These are phyloP conservation scores for Alligator sinensis DNA, from an alignment of 2,113 vertebrate species.

Conservation along the genomic window DNA sequence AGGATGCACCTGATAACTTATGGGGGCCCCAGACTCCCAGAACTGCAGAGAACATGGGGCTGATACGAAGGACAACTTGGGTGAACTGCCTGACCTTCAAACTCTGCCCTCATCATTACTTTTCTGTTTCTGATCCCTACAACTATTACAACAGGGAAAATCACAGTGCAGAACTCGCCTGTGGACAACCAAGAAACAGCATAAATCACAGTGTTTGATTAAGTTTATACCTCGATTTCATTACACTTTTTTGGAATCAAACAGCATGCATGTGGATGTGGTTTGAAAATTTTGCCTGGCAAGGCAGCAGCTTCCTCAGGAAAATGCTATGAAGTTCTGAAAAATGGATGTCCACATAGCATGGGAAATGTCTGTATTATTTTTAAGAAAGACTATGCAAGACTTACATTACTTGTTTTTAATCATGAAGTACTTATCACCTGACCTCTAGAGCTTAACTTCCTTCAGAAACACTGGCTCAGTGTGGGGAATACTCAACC, in stretches of 20 bases:
- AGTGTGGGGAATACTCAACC: no score
- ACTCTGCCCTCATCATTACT: not conserved
- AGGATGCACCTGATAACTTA: rapidly evolving
- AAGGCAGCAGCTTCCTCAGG: rapidly evolving
- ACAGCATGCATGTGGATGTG: rapidly evolving
- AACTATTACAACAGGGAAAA: rapidly evolving
- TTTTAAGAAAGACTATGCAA: no score
- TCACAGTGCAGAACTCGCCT: rapidly evolving
- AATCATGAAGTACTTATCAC: no score
- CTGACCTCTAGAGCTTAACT: no score
- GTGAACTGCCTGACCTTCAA: not conserved
- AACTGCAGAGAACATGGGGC: not conserved
- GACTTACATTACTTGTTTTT: no score
- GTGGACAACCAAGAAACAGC: rapidly evolving
- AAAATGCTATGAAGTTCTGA: rapidly evolving
- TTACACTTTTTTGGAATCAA: rapidly evolving
- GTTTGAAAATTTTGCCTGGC: rapidly evolving
- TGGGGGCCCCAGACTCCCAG: not conserved
- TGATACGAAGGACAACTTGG: rapidly evolving
- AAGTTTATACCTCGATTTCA: not conserved
- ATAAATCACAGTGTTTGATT: no score
- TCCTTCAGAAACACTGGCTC: no score
- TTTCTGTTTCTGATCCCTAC: not conserved
- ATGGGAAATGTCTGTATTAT: no score
- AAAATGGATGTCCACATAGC: not conserved